These are phyloP conservation scores for Manis crassicaudata DNA, from an alignment of 2,797 vertebrate genomes.

Conservation along the genomic window DNA sequence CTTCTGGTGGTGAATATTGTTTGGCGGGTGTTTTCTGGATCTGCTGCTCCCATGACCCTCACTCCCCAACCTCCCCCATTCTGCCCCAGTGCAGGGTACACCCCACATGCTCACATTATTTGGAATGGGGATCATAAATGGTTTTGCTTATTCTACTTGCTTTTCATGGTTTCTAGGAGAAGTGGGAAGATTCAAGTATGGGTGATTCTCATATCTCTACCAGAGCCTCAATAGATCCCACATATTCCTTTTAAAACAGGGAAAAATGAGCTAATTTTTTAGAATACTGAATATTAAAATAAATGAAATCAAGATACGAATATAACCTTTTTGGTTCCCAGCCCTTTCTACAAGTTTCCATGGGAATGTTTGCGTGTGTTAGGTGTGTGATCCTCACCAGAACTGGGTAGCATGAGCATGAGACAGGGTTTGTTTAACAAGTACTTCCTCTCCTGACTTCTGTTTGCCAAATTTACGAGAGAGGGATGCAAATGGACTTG, in stretches of 20 bases:
- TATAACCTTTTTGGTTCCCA: not conserved
- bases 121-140: not conserved
- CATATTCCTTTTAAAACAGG: not conserved
- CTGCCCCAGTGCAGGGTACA: not conserved
- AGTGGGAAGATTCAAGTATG: not conserved
- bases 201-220: not conserved
- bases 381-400: not conserved
- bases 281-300: constrained; percentile 2
- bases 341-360: not conserved
- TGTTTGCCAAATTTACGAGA: not conserved
- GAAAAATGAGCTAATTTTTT: not conserved
- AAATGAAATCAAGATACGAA: not conserved
- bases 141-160: not conserved
- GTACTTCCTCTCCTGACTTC: not conserved
- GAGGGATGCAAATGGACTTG: constrained; percentile 56
- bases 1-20: not conserved
- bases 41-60: not conserved
- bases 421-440: not conserved
- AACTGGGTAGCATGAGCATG: not conserved
- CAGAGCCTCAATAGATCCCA: not conserved
- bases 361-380: not conserved
- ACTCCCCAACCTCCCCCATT: rapidly evolving
- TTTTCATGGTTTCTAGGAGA: not conserved
- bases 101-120: not conserved
- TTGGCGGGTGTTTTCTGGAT: not conserved